Evolutionary conservation across 1,140 invertebrate species (phyloP).

Genomic region (Kradibia gibbosae): DNA sequence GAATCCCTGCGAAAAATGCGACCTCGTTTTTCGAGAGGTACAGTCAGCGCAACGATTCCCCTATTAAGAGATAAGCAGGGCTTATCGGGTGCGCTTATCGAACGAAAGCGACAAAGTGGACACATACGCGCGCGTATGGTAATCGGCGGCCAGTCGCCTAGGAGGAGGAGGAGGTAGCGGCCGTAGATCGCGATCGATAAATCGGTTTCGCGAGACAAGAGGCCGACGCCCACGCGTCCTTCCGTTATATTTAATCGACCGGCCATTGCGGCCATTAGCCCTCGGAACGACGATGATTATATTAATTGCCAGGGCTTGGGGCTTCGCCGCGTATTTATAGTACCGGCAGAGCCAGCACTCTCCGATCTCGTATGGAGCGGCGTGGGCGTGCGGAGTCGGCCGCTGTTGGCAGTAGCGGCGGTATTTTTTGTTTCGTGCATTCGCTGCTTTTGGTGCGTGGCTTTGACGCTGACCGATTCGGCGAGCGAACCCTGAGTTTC

Average conservation of each 20-base stretch:
- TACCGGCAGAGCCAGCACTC: not conserved
- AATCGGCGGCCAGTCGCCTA: too few species aligned
- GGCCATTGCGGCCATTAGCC: constrained; percentile 47
- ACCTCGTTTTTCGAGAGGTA: too few species aligned
- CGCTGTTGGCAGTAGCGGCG: not conserved
- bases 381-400: constrained; percentile 11
- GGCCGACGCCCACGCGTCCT: constrained; percentile 22
- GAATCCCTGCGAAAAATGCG: too few species aligned
- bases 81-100: not conserved
- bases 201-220: not conserved
- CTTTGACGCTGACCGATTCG: not conserved
- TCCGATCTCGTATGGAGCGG: not conserved
- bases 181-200: constrained; percentile 38
- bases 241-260: constrained; percentile 31
- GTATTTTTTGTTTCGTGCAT: constrained; percentile 10
- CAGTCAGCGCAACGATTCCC: too few species aligned
- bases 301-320: constrained; percentile 32
- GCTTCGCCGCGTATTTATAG: constrained; percentile 12
- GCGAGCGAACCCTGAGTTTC: not conserved
- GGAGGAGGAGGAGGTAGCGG: not conserved
- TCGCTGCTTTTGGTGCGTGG: not conserved
- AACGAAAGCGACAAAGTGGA: not conserved
- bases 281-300: constrained; percentile 44
- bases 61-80: too few species aligned
- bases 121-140: too few species aligned